These are phyloP conservation scores for Drosophila recens DNA, from an alignment of 2,888 invertebrate genomes.

Conservation along the genomic window DNA sequence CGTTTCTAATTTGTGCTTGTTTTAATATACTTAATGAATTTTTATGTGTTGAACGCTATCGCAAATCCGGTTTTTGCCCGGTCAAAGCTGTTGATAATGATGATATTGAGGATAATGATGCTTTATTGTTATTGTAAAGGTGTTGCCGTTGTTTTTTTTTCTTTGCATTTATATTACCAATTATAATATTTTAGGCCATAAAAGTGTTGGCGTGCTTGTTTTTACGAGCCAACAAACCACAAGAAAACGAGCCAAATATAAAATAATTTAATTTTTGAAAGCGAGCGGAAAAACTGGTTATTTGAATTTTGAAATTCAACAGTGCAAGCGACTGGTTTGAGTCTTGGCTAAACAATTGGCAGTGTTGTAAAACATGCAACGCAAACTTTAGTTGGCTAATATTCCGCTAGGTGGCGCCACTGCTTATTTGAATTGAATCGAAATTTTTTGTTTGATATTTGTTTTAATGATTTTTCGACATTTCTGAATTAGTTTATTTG, in stretches of 20 bases:
- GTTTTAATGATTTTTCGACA: constrained; percentile 5
- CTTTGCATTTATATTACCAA: constrained; percentile 57
- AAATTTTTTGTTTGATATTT: background rate
- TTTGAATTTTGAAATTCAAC: constrained; percentile 16
- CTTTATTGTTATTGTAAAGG: constrained; percentile 78
- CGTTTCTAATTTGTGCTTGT: constrained; percentile 79
- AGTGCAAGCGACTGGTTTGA: background rate
- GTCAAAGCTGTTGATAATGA: constrained; percentile 77
- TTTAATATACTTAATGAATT: constrained; percentile 80
- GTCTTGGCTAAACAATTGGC: constrained; percentile 5
- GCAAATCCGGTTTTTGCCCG: constrained; percentile 69
- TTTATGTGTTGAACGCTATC: constrained; percentile 43
- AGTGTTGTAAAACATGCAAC: background rate
- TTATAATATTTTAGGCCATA: constrained; percentile 67
- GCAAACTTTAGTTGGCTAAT: background rate
- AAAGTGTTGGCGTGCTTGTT: constrained; percentile 52
- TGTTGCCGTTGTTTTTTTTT: constrained; percentile 71
- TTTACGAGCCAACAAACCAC: constrained; percentile 38
- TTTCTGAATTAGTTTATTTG: constrained; percentile 36
- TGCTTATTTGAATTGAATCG: background rate
- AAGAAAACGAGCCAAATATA: constrained; percentile 28
- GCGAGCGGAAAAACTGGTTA: constrained; percentile 37
- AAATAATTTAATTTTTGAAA: constrained; percentile 36
- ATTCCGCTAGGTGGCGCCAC: constrained; percentile 17
- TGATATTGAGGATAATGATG: constrained; percentile 77